These are phyloP conservation scores for Lutraria rhynchaena DNA, from an alignment of 1,140 invertebrate species.

Conservation along the genomic window DNA sequence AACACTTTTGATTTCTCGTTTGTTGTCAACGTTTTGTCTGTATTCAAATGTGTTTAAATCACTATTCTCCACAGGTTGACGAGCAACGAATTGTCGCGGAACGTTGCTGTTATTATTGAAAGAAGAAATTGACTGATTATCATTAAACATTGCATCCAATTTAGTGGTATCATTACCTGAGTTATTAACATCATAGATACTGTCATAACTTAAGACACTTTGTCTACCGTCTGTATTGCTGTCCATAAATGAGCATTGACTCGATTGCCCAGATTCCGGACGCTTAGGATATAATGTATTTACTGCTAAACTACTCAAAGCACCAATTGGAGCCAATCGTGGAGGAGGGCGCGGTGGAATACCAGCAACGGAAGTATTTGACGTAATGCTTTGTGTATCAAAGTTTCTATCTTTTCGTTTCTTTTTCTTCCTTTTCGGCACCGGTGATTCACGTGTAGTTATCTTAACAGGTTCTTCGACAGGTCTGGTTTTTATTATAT, in stretches of 20 bases:
- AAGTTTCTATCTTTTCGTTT: constrained; percentile 48
- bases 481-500: too few relatives aligned
- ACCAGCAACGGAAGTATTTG: constrained; percentile 19
- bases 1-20: constrained; percentile 47
- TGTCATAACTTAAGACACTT: constrained; percentile 1
- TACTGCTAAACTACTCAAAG: background rate
- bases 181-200: background rate
- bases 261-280: constrained; percentile 31
- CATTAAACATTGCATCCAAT: constrained; percentile 10
- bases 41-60: background rate
- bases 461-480: too few relatives aligned
- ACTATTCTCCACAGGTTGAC: constrained; percentile 1
- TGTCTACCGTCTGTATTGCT: constrained; percentile 10
- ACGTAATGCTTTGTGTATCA: constrained; percentile 33
- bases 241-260: constrained; percentile 27
- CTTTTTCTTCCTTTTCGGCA: constrained; percentile 33
- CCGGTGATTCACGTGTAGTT: background rate
- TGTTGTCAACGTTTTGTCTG: background rate
- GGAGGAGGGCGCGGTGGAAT: constrained; percentile 51
- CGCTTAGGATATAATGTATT: background rate
- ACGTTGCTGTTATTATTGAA: constrained; percentile 18
- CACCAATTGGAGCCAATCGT: constrained; percentile 51
- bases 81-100: background rate
- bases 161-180: background rate
- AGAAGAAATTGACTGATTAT: constrained; percentile 19